These are phyloP conservation scores for Alloplasta piceator DNA, from an alignment of 2,888 invertebrate species.

Conservation along the genomic window DNA sequence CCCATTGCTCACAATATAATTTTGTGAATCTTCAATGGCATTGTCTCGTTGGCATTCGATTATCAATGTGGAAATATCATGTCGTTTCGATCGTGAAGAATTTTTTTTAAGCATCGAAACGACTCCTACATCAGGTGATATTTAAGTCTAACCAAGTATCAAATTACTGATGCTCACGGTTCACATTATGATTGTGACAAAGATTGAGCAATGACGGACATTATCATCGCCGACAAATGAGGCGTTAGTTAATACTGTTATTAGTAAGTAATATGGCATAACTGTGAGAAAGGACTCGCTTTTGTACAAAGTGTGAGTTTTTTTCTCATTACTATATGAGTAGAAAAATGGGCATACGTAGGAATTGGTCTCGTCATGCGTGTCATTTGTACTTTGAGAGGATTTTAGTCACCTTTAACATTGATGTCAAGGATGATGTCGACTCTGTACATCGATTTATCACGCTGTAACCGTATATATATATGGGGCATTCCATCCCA, in stretches of 20 bases:
- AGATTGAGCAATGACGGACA: slow-evolving; percentile 22
- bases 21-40: no score
- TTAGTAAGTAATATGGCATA: slow-evolving; percentile 1
- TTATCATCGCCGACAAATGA: slow-evolving; percentile 39
- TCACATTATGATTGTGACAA: slow-evolving; percentile 6
- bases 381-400: slow-evolving; percentile 51
- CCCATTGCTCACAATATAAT: no score
- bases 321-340: background rate
- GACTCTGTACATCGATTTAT: slow-evolving; percentile 25
- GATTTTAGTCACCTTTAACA: slow-evolving; percentile 75
- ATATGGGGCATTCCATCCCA: no score
- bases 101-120: background rate
- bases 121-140: background rate
- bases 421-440: slow-evolving; percentile 79
- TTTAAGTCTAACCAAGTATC: slow-evolving; percentile 20
- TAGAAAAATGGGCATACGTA: background rate
- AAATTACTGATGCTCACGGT: slow-evolving; percentile 13
- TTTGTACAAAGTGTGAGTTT: background rate
- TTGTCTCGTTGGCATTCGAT: no score
- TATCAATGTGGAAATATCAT: no score
- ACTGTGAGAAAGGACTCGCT: background rate
- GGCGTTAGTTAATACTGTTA: no score
- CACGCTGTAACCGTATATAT: background rate
- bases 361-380: slow-evolving; percentile 15
- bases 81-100: background rate